Percentiles rank a stretch among this genome's conserved stretches.
phyloP scores from a whole-genome alignment of 2,888 invertebrate species.

The Melanophora roralis region DNA sequence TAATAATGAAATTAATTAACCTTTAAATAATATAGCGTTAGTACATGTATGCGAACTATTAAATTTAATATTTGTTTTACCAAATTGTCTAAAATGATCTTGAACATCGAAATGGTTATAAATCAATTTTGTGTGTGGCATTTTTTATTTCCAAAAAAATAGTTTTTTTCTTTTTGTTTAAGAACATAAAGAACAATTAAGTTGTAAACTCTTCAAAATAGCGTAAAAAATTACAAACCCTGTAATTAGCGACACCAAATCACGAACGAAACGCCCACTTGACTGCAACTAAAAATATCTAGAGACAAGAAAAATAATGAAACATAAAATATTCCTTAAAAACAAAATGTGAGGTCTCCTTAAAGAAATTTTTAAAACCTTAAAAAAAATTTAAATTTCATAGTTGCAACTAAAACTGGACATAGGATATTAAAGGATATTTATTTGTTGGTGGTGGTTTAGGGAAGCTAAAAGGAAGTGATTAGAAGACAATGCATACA shows the following conservation, averaged over 20 bases:
- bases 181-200: slow-evolving; percentile 48
- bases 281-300: slow-evolving; percentile 16
- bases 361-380: slow-evolving; percentile 9
- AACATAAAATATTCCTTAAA: background rate
- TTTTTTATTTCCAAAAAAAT: slow-evolving; percentile 8
- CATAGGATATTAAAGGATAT: slow-evolving; percentile 54
- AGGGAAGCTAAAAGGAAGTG: slow-evolving; percentile 53
- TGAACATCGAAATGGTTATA: background rate
- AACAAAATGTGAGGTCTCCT: slow-evolving; percentile 50
- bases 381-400: background rate
- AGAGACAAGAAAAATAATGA: slow-evolving; percentile 4
- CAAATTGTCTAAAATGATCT: background rate
- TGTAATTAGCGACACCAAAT: slow-evolving; percentile 66
- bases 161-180: slow-evolving; percentile 44
- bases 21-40: too few species aligned
- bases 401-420: background rate
- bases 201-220: slow-evolving; percentile 54
- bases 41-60: too few species aligned
- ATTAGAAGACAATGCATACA: slow-evolving; percentile 10
- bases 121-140: slow-evolving; percentile 43
- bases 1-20: too few species aligned
- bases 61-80: background rate
- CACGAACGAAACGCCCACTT: slow-evolving; percentile 63
- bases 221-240: slow-evolving; percentile 56
- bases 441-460: slow-evolving; percentile 31